Conservation (phyloP, 2,113 vertebrate species). For the Ictalurus punctatus region DNA sequence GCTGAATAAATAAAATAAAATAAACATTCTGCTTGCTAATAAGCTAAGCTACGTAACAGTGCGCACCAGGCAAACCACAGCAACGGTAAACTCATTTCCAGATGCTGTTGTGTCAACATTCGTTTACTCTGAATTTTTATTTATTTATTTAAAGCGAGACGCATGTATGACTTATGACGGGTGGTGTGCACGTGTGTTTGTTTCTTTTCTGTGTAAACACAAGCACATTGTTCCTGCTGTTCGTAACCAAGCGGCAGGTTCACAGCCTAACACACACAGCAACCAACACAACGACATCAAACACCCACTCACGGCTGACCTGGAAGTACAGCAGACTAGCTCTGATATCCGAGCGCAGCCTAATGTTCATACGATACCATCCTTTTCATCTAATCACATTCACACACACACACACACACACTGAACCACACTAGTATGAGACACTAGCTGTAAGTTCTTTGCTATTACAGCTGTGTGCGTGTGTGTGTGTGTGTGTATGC, state of each 20-base stretch:
- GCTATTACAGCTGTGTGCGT: not conserved
- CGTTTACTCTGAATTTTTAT: not conserved
- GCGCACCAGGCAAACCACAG: not conserved
- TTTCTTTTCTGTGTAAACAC: slow-evolving; percentile 38
- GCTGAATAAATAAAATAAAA: not conserved
- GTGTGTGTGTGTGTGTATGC: not conserved
- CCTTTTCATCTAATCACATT: slow-evolving; percentile 59
- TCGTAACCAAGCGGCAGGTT: slow-evolving; percentile 29
- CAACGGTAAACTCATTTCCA: not conserved
- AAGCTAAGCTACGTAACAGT: not conserved
- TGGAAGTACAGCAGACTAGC: slow-evolving; percentile 49
- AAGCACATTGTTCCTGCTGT: slow-evolving; percentile 24
- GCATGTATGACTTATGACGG: not conserved
- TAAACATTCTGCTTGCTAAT: not conserved
- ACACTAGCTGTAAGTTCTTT: not conserved
- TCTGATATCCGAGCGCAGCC: slow-evolving; percentile 44
- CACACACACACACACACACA: slow-evolving; percentile 29
- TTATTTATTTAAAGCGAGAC: not conserved
- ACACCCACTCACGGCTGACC: slow-evolving; percentile 44
- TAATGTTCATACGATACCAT: slow-evolving; percentile 52
- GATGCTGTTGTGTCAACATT: not conserved
- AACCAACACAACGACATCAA: slow-evolving; percentile 45
- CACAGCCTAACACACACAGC: slow-evolving; percentile 48
- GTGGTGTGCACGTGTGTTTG: slow-evolving; percentile 14
- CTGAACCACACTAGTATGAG: not conserved